phyloP scores from a whole-genome alignment of 2,113 vertebrate species.

The Zosterops pallidus region DNA sequence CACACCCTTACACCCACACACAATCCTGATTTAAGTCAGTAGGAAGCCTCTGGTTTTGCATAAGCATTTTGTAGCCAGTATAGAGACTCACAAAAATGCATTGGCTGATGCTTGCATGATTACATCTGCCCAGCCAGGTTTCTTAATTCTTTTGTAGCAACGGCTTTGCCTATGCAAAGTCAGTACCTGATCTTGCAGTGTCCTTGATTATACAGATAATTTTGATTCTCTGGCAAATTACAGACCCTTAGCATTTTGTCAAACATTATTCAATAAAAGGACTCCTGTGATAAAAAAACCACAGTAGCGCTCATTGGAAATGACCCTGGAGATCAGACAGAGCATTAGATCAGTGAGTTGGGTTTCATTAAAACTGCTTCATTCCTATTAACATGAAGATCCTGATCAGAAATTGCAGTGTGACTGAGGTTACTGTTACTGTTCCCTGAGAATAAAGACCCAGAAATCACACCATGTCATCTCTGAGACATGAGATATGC shows the following conservation, averaged over 20 bases:
- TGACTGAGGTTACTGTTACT: background rate
- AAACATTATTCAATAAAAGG: background rate
- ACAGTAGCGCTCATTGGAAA: background rate
- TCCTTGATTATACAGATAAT: background rate
- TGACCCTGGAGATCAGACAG: background rate
- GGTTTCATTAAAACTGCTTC: background rate
- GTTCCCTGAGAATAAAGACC: background rate
- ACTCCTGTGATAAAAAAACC: background rate
- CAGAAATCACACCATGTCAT: background rate
- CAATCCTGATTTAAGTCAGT: slow-evolving; percentile 18
- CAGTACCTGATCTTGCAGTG: slow-evolving; percentile 6
- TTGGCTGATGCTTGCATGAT: background rate
- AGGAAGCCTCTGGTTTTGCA: slow-evolving; percentile 54
- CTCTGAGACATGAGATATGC: background rate
- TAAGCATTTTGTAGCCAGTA: slow-evolving; percentile 15
- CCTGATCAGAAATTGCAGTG: background rate
- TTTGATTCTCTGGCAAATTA: slow-evolving; percentile 22
- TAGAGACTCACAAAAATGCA: slow-evolving; percentile 12
- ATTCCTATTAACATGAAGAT: background rate
- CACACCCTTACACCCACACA: slow-evolving; percentile 51
- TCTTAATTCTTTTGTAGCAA: background rate
- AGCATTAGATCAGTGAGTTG: background rate
- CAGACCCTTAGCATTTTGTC: background rate
- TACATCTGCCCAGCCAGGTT: background rate
- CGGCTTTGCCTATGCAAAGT: background rate